phyloP scores from a whole-genome alignment of 2,113 vertebrate species.

The Picathartes gymnocephalus region DNA sequence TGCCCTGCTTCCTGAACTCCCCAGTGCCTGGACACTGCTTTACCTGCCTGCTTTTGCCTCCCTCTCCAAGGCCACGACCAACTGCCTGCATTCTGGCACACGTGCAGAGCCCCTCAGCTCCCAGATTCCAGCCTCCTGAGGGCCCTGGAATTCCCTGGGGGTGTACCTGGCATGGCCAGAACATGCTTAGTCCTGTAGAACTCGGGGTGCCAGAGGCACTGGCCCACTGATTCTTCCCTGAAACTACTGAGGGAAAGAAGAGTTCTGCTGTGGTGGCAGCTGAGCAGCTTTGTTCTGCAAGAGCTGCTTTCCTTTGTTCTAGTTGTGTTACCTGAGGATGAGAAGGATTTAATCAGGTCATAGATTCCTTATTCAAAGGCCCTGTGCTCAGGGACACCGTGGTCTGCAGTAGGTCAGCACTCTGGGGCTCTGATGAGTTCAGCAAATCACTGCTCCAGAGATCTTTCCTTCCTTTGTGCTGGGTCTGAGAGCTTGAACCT shows the following conservation, averaged over 20 bases:
- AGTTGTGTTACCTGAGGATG: background rate
- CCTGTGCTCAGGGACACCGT: background rate
- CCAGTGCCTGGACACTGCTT: background rate
- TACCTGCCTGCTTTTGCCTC: background rate
- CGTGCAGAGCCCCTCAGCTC: rapidly evolving
- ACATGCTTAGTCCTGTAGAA: rapidly evolving
- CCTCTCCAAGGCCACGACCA: background rate
- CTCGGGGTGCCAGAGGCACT: background rate
- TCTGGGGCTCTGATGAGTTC: background rate
- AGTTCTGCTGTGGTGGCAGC: rapidly evolving
- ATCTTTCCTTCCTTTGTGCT: background rate
- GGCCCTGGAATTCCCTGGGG: rapidly evolving
- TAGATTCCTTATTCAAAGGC: background rate
- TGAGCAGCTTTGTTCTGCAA: background rate
- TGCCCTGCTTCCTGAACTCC: background rate
- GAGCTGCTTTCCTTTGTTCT: background rate
- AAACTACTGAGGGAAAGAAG: background rate
- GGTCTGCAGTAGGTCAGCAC: background rate
- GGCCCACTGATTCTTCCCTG: background rate
- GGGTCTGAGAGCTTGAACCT: background rate
- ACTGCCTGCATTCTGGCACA: background rate
- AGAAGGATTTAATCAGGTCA: background rate
- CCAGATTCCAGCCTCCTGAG: background rate
- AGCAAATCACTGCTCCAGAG: background rate
- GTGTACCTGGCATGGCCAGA: background rate